A percentile compares a stretch with the other conserved stretches of the same genome.
Conservation (phyloP, 2,797 vertebrate species). For the Denticeps clupeoides region DNA sequence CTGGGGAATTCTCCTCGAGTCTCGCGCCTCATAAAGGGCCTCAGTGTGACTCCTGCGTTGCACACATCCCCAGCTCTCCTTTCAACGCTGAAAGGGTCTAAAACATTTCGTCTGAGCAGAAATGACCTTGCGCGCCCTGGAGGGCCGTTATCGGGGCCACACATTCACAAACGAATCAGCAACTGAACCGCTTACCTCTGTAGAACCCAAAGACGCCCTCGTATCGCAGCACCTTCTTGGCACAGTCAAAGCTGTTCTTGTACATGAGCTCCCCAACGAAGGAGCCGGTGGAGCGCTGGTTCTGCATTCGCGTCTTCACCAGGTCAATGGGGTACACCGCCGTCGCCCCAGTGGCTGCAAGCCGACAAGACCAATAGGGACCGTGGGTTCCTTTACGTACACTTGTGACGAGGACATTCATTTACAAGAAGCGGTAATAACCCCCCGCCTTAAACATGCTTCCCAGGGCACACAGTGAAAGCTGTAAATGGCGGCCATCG, state of each 20-base stretch:
- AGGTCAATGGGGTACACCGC: slow-evolving; percentile 92
- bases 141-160: too few species aligned
- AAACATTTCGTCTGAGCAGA: too few species aligned
- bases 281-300: slow-evolving; percentile 80
- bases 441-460: too few species aligned
- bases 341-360: slow-evolving; percentile 81
- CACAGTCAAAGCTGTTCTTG: slow-evolving; percentile 94
- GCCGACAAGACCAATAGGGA: too few species aligned
- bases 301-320: slow-evolving; percentile 96
- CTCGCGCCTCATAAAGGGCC: slow-evolving; percentile 42
- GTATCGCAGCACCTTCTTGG: slow-evolving; percentile 86
- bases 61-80: too few species aligned
- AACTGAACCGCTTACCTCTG: slow-evolving; percentile 74
- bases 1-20: slow-evolving; percentile 26
- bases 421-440: too few species aligned
- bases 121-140: too few species aligned
- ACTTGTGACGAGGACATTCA: too few species aligned
- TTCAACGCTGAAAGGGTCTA: too few species aligned
- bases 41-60: too few species aligned
- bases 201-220: slow-evolving; percentile 91
- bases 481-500: slow-evolving; percentile 25
- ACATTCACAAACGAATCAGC: too few species aligned
- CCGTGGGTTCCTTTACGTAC: too few species aligned
- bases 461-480: slow-evolving; percentile 30
- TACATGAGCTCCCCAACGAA: slow-evolving; percentile 90